Evolutionary conservation across 2,888 invertebrate species (phyloP).

Genomic region (Mythimna ferrago): DNA sequence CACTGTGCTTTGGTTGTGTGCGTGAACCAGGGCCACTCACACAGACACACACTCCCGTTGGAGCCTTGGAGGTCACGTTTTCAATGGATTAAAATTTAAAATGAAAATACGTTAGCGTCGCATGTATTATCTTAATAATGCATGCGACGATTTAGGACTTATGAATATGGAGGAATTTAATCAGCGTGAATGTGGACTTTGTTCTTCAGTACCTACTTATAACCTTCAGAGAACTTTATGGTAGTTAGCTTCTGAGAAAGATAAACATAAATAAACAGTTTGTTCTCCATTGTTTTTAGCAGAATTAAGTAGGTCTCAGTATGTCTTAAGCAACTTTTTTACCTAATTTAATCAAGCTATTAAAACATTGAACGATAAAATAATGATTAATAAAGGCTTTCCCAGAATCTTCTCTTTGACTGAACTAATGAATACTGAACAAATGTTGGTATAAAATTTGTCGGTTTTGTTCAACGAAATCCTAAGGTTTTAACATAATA

Average conservation of each 20-base stretch:
- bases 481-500: slow-evolving; percentile 39
- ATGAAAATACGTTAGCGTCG: slow-evolving; percentile 45
- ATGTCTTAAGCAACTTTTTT: background rate
- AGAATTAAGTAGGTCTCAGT: background rate
- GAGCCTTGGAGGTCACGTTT: slow-evolving; percentile 86
- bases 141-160: slow-evolving; percentile 22
- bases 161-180: slow-evolving; percentile 22
- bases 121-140: slow-evolving; percentile 40
- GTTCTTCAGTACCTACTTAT: background rate
- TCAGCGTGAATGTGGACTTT: slow-evolving; percentile 14
- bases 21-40: slow-evolving; percentile 74
- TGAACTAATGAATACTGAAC: background rate
- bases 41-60: slow-evolving; percentile 68
- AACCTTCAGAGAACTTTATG: background rate
- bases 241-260: background rate
- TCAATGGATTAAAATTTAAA: slow-evolving; percentile 68
- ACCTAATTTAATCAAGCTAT: slow-evolving; percentile 2
- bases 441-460: slow-evolving; percentile 15
- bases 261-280: background rate
- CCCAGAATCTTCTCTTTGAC: slow-evolving; percentile 8
- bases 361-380: slow-evolving; percentile 1
- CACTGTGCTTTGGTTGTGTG: slow-evolving; percentile 76
- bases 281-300: background rate
- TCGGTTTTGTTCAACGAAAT: slow-evolving; percentile 29
- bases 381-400: slow-evolving; percentile 20